A percentile compares a stretch with the other conserved stretches of the same genome.
These are phyloP conservation scores for Lysandra coridon DNA, from an alignment of 2,888 invertebrate species.

Conservation along the genomic window DNA sequence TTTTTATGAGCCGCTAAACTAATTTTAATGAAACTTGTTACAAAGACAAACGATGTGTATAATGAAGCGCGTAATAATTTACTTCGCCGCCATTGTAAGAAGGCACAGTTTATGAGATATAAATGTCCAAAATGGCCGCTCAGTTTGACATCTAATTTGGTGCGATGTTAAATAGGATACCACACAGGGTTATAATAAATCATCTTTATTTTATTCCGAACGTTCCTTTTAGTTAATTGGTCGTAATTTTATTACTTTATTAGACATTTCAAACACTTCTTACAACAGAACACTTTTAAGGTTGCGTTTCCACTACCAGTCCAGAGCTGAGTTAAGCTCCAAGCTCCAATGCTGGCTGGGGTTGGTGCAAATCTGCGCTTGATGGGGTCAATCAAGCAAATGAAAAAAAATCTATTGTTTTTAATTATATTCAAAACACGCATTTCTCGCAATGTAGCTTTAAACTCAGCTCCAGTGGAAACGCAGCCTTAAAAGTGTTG, in stretches of 20 bases:
- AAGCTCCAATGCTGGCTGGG: too few species aligned
- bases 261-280: neutral
- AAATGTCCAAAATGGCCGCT: neutral
- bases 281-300: neutral
- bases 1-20: neutral
- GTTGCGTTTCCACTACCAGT: neutral
- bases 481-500: too few species aligned
- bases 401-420: too few species aligned
- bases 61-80: neutral
- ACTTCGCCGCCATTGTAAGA: neutral
- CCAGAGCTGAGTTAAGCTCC: too few species aligned
- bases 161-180: slow-evolving; percentile 5
- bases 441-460: too few species aligned
- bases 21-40: slow-evolving; percentile 7
- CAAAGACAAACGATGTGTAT: neutral
- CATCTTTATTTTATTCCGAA: neutral
- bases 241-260: slow-evolving; percentile 13
- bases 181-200: neutral
- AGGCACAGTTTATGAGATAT: slow-evolving; percentile 3
- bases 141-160: slow-evolving; percentile 7
- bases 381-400: too few species aligned
- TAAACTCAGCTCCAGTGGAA: too few species aligned
- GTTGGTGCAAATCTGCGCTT: too few species aligned
- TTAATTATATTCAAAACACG: too few species aligned
- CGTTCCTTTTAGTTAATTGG: neutral